Evolutionary conservation across 2,888 invertebrate species (phyloP), one percentile per base, ranked within the genome.

Genomic region (Heliconius ismenius): DNA sequence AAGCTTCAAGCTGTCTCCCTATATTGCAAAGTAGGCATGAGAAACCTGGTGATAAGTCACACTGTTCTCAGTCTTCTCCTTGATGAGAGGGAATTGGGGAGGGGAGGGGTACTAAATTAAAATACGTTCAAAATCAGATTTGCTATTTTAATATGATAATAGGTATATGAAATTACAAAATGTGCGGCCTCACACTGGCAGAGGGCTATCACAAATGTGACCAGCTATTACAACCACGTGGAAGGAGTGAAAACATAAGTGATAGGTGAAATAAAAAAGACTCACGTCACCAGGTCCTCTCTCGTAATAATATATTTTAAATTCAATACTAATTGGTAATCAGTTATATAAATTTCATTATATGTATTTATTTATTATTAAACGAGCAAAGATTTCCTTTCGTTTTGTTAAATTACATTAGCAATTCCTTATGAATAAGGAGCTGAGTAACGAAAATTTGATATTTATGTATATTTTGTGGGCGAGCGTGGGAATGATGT

Each of bases 361-460:
- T 49, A 49, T 11, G n/a, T 58, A 2, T n/a, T 10, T n/a, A 63
- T 74, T 64, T 72, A 58, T 65, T 39, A 70, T 58, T 76, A 60
- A 43, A 63, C 32, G 39, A 76, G n/a, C 58, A 60, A 49, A 75
- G 43, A 32, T 73, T 73, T 69, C 60, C 64, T 76, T 72, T 49
- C 78, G 74, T 78, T 81, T 79, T 78, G 74, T 74, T 78, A 78
- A 80, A 83, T 82, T 81, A 81, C 80, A 81, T 82, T 81, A 80
- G 82, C 78, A 78, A 82, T 82, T 81, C 81, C 64, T 79, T 79
- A 79, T 79, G 81, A 81, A 80, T 82, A 81, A 80, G 78, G 77
- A 74, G 76, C 43, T 73, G 15, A 63, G 74, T 49, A 49, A 63
- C 60, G 36, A 49, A 60, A 70, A 70, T 70, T 65, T 62, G 26